Base-by-base conservation (phyloP, 2,113 vertebrate species). In the Ascaphus truei region DNA sequence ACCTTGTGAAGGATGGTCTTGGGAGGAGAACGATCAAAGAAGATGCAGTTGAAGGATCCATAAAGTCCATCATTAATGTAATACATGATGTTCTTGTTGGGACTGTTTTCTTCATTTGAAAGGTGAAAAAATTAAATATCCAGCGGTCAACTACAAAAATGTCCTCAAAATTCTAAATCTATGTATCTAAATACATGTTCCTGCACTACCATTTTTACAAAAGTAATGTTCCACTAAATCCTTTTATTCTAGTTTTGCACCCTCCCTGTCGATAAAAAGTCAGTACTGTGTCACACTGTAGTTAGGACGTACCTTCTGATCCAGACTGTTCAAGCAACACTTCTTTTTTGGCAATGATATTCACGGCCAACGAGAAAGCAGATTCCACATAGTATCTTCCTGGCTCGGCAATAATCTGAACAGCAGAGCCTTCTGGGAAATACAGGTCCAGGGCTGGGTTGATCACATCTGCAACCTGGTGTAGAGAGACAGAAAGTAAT, bases 331-430 rank as follows among this genome's bases (percentile, higher is more conserved):
- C 84, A 3, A 1, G 0, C 0, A 81, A 72, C 56, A 76, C 59
- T 63, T 89, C 86, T 33, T 85, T 84, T 79, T 77, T 77, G 76
- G 81, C 79, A 1, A 81, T 62, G 56, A 92, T 33, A 43, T 79
- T 90, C 75, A 85, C 76, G 1, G 84, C 86, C 2, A 92, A 73
- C 45, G 88, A 90, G 78, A 92, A 92, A 31, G 90, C 85, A 0
- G 90, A 91, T 52, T 79, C 81, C 79, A 92, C 86, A 0, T 90
- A 92, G 55, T 83, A 92, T 3, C 89, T 81, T 1, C 90, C 90
- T 0, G 88, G 83, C 22, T 79, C 83, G 0, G 86, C 88, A 0
- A 90, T 0, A 2, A 92, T 43, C 18, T 90, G 78, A 68, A 92
- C 87, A 3, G 85, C 89, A 0, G 80, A 82, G 76, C 84, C 83